phyloP scores from a whole-genome alignment of 2,888 invertebrate species.

The Sericinus montela region DNA sequence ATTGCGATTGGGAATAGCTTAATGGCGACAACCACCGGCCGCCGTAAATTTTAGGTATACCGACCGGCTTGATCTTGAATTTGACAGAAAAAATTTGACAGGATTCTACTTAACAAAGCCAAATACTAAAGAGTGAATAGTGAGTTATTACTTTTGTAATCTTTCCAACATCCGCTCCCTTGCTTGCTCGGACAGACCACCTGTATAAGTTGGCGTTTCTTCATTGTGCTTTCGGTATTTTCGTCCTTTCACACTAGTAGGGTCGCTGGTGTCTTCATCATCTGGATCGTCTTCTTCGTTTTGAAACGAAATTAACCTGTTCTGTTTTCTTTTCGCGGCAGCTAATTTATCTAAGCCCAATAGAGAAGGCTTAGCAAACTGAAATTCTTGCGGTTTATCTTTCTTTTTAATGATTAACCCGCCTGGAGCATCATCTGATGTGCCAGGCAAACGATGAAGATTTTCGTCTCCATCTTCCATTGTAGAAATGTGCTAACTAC shows the following conservation, averaged over 20 bases:
- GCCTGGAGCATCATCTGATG: conserved; percentile 81
- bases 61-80: no score
- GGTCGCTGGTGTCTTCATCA: conserved; percentile 34
- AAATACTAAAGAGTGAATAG: background rate
- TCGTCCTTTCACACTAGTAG: conserved; percentile 55
- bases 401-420: conserved; percentile 85
- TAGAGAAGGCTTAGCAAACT: conserved; percentile 86
- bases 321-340: conserved; percentile 84
- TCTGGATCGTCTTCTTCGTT: conserved; percentile 53
- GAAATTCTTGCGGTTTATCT: conserved; percentile 81
- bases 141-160: conserved; percentile 61
- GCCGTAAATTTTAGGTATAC: no score
- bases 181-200: conserved; percentile 91
- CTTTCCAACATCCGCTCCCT: conserved; percentile 85
- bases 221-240: conserved; percentile 88
- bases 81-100: no score
- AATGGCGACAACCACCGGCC: no score
- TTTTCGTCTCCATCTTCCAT: conserved; percentile 77
- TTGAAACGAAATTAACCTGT: conserved; percentile 83
- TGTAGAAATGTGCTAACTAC: background rate
- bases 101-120: no score
- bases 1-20: no score
- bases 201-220: conserved; percentile 97
- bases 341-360: conserved; percentile 92
- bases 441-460: conserved; percentile 86